Evolutionary conservation across 2,888 invertebrate genomes (phyloP), one percentile per base, ranked within the genome.

Genomic region (Andrena hattorfiana): DNA sequence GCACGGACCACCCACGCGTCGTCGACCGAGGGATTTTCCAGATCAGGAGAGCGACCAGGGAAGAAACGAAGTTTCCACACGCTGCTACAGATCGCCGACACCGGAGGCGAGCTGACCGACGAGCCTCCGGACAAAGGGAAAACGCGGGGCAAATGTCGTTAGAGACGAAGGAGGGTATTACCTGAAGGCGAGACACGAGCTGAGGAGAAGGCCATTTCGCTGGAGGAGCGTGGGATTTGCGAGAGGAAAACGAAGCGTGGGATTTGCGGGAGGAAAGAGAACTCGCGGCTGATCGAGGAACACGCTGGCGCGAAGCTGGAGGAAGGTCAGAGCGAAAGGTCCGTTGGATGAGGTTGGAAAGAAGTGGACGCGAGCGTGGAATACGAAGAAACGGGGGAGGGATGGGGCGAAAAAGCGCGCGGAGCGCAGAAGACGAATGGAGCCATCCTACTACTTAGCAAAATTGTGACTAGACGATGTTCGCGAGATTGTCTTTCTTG

Each of bases 51-150:
- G 54, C 16, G 51, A 20, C 26, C 23, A 23, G 59, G 10, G 16
- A 56, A 54, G 60, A 51, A 60, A 68, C 68, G 32, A 60, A 49
- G 67, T 68, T 67, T 59, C 74, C 6, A 23, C 30, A 6, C 26
- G 35, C 2, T 7, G 28, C 2, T 32, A 30, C 23, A 16, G 35
- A 28, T 56, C 13, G 54, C 20, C 72, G 23, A n/a, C 60, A 60
- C n/a, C 26, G 32, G n/a, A n/a, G 26, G 4, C 54, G 26, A 26
- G 0, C 64, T 76, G 69, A 69, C 77, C 51, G 60, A 48, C 35
- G 56, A 82, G 78, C 67, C 51, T 48, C 35, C 48, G 74, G 70
- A 77, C 60, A 75, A 28, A 68, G 23, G 56, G 49, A 69, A 64
- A 75, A 30, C 54, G 51, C 35, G 26, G 62, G 20, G 64, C 54